Evolutionary conservation across 2,797 vertebrate genomes (phyloP).

Genomic region (Pseudochaenichthys georgianus): DNA sequence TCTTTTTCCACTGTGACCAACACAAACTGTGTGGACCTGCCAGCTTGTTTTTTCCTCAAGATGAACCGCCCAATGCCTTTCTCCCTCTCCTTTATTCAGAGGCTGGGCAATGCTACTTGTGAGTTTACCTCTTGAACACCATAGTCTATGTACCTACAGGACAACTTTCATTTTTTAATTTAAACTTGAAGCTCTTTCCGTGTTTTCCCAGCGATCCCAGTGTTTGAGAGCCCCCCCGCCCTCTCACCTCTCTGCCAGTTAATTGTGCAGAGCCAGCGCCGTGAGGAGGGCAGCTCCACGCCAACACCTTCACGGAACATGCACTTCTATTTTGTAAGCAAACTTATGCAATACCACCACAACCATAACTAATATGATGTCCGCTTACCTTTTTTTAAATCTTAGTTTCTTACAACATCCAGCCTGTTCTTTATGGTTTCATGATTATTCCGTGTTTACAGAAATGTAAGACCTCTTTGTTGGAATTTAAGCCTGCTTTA

Average conservation of each 20-base stretch:
- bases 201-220: slow-evolving; percentile 87
- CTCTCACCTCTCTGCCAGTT: slow-evolving; percentile 93
- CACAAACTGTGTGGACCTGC: slow-evolving; percentile 98
- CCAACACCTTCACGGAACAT: slow-evolving; percentile 85
- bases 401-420: neutral
- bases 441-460: neutral
- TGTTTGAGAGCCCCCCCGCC: slow-evolving; percentile 89
- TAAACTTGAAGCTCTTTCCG: neutral
- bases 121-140: slow-evolving; percentile 31
- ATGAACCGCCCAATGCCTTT: slow-evolving; percentile 96
- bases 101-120: slow-evolving; percentile 93
- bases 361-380: neutral
- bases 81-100: slow-evolving; percentile 94
- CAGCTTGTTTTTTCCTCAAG: slow-evolving; percentile 98
- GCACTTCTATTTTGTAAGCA: slow-evolving; percentile 96
- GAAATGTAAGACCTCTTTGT: neutral
- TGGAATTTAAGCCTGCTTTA: neutral
- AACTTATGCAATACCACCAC: neutral
- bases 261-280: slow-evolving; percentile 92
- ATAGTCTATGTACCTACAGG: neutral
- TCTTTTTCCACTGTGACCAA: slow-evolving; percentile 96
- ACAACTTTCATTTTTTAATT: neutral
- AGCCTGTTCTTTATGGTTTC: neutral
- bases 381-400: neutral
- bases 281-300: slow-evolving; percentile 83